Evolutionary conservation across 2,888 invertebrate genomes (phyloP).

Genomic region (Peribatodes rhomboidaria): DNA sequence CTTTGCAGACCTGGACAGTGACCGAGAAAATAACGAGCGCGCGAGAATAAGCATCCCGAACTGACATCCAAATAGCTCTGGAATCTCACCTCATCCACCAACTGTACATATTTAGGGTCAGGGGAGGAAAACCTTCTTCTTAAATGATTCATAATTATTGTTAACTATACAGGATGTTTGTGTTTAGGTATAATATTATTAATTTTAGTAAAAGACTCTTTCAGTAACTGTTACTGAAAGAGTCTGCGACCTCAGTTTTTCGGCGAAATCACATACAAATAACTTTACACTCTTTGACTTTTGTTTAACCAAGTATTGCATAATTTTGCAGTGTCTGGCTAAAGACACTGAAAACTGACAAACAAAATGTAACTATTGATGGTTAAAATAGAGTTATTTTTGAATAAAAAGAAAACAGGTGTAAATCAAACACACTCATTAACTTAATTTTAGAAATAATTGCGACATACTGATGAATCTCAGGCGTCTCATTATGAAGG

Average conservation of each 20-base stretch:
- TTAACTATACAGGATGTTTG: neutral
- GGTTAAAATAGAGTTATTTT: neutral
- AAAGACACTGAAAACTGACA: neutral
- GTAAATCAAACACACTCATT: neutral
- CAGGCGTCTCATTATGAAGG: conserved; percentile 44
- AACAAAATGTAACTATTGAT: neutral
- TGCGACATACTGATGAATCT: conserved; percentile 47
- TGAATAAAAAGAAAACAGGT: neutral
- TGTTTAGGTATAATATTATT: neutral
- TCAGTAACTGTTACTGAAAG: no score
- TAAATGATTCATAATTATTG: conserved; percentile 61
- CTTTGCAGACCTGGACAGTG: neutral
- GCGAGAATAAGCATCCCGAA: neutral
- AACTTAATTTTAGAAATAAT: conserved; percentile 43
- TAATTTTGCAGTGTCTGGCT: no score
- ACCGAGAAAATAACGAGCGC: neutral
- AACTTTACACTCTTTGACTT: no score
- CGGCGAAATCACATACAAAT: no score
- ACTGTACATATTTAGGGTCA: conserved; percentile 63
- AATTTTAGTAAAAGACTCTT: neutral
- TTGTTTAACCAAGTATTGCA: no score
- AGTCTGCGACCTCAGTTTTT: no score
- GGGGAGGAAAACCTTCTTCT: conserved; percentile 60
- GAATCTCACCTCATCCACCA: conserved; percentile 60
- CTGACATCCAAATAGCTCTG: conserved; percentile 4